Evolutionary conservation across 2,113 vertebrate genomes (phyloP).

Genomic region (Anoplopoma fimbria): DNA sequence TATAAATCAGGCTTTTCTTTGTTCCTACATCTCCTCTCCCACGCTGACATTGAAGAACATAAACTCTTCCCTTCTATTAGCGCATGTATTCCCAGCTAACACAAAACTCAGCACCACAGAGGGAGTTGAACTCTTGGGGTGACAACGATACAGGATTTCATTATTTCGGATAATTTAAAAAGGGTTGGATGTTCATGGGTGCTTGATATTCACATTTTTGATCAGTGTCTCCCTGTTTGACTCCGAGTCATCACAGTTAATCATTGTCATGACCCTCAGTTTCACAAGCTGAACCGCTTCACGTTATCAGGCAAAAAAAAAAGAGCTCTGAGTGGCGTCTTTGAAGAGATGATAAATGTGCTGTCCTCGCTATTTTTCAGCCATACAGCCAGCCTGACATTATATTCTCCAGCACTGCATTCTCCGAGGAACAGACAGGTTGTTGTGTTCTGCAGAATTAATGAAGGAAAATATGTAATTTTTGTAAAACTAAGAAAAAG

Average conservation of each 20-base stretch:
- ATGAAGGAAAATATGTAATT: no score
- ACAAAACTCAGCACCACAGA: background rate
- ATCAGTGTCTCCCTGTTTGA: conserved; percentile 3
- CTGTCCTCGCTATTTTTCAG: no score
- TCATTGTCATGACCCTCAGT: conserved; percentile 22
- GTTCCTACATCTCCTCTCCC: conserved; percentile 27
- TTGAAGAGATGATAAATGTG: conserved; percentile 51
- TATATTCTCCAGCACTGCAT: no score
- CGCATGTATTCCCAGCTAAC: background rate
- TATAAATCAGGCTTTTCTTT: conserved; percentile 31
- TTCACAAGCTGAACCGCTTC: conserved; percentile 26
- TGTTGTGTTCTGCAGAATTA: no score
- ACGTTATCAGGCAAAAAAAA: conserved; percentile 23
- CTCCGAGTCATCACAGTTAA: no score
- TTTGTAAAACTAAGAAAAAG: no score
- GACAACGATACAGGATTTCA: background rate
- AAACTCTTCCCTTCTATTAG: background rate
- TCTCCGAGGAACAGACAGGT: no score
- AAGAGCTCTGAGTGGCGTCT: conserved; percentile 8
- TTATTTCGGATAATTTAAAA: background rate
- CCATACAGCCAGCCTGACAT: no score
- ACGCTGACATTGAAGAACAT: conserved; percentile 12
- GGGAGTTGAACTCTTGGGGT: background rate
- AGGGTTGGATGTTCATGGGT: background rate
- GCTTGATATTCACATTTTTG: background rate